Percentiles rank a stretch among this genome's conserved stretches.
These are phyloP conservation scores for Rhadinocentrus ornatus DNA, from an alignment of 2,797 vertebrate genomes.

Conservation along the genomic window DNA sequence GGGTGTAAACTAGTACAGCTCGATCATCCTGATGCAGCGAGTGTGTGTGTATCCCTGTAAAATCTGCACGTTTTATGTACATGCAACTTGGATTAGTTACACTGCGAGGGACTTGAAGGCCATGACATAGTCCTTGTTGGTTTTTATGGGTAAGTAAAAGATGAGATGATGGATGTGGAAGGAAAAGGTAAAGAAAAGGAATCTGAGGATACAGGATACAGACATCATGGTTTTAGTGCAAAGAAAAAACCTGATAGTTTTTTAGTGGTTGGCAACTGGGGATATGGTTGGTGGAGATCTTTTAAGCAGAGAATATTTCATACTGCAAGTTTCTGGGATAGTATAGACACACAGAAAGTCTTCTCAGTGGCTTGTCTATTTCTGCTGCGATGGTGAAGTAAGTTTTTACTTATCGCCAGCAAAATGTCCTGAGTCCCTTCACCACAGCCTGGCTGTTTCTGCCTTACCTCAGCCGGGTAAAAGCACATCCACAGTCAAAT, in stretches of 20 bases:
- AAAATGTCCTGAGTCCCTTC: constrained; percentile 44
- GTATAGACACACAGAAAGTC: constrained; percentile 35
- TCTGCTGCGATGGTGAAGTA: constrained; percentile 25
- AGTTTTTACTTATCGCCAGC: constrained; percentile 5
- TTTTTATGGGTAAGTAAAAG: constrained; percentile 29
- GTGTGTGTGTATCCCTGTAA: constrained; percentile 53
- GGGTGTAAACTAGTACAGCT: constrained; percentile 33
- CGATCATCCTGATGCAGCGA: constrained; percentile 57
- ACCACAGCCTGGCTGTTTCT: constrained; percentile 20
- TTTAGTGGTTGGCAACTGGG: constrained; percentile 52
- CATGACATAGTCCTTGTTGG: constrained; percentile 38
- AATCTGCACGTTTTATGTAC: constrained; percentile 45
- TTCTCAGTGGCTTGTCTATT: constrained; percentile 31
- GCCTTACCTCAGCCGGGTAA: constrained; percentile 14
- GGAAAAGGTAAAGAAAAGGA: not conserved
- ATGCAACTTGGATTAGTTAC: constrained; percentile 62
- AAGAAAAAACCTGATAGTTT: constrained; percentile 73
- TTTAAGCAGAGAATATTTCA: constrained; percentile 51
- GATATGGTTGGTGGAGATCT: constrained; percentile 52
- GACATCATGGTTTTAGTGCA: constrained; percentile 78
- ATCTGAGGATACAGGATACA: constrained; percentile 56
- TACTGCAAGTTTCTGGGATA: constrained; percentile 29
- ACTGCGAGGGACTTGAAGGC: constrained; percentile 54
- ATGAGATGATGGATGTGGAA: constrained; percentile 19
- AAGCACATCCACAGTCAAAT: constrained; percentile 38